Percentiles rank a stretch among this genome's conserved stretches.
Conservation (phyloP, 1,140 invertebrate species). For the Cecropterus lyciades region DNA sequence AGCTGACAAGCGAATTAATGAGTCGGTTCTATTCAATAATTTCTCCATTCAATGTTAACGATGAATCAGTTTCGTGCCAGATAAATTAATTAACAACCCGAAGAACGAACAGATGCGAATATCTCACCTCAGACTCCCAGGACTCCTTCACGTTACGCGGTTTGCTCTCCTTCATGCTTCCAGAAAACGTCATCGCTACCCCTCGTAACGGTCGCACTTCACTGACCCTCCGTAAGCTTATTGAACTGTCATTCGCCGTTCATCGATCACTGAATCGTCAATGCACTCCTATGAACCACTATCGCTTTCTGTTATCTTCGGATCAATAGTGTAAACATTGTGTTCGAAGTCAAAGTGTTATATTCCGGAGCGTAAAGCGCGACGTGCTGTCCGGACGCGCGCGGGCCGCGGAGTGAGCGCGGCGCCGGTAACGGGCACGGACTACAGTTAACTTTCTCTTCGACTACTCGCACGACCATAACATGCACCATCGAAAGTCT, state of each 20-base stretch:
- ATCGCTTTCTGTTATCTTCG: conserved; percentile 67
- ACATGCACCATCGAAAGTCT: conserved; percentile 76
- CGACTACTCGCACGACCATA: conserved; percentile 56
- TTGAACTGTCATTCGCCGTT: conserved; percentile 43
- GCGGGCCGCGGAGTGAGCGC: conserved; percentile 33
- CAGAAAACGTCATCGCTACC: conserved; percentile 73
- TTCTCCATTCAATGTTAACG: conserved; percentile 53
- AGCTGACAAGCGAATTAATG: conserved; percentile 59
- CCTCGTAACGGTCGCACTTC: conserved; percentile 59
- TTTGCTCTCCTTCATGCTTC: conserved; percentile 77
- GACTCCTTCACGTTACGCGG: conserved; percentile 66
- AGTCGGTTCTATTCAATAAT: conserved; percentile 52
- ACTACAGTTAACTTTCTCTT: conserved; percentile 82
- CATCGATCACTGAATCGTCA: conserved; percentile 42
- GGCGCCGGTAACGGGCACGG: conserved; percentile 64
- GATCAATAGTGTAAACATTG: conserved; percentile 63
- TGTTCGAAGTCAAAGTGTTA: conserved; percentile 31
- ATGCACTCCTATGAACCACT: conserved; percentile 53
- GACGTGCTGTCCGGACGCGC: conserved; percentile 38
- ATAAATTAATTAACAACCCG: conserved; percentile 49
- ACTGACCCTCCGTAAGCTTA: conserved; percentile 39
- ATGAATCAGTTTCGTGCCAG: conserved; percentile 57
- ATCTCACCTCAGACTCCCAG: conserved; percentile 78
- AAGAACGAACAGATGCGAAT: conserved; percentile 36
- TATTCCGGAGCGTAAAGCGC: conserved; percentile 24